Evolutionary conservation across 2,113 vertebrate genomes (phyloP).

Genomic region (Toxotes chatareus): DNA sequence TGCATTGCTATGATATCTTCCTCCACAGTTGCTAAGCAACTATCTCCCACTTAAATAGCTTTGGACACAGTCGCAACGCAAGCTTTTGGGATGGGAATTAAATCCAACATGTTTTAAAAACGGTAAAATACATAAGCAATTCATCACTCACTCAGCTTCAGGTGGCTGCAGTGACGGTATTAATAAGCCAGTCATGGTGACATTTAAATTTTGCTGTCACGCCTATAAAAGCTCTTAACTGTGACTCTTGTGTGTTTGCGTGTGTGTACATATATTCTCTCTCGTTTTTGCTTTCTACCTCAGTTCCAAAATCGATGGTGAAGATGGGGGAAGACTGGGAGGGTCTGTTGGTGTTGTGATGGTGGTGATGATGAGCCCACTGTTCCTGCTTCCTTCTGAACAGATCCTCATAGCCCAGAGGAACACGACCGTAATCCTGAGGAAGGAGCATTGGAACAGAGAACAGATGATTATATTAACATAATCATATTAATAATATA

Average conservation of each 20-base stretch:
- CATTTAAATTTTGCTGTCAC: neutral
- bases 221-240: neutral
- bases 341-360: slow-evolving; percentile 84
- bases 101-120: slow-evolving; percentile 52
- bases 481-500: slow-evolving; percentile 4
- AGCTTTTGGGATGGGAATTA: slow-evolving; percentile 58
- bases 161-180: neutral
- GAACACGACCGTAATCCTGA: slow-evolving; percentile 92
- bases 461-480: neutral
- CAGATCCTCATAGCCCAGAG: slow-evolving; percentile 92
- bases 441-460: slow-evolving; percentile 17
- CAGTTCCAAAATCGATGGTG: slow-evolving; percentile 90
- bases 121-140: slow-evolving; percentile 19
- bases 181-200: neutral
- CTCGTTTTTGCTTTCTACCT: slow-evolving; percentile 80
- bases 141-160: slow-evolving; percentile 12
- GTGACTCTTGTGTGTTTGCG: neutral
- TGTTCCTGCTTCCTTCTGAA: slow-evolving; percentile 93
- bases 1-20: slow-evolving; percentile 70
- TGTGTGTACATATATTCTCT: neutral
- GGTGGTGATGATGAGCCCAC: slow-evolving; percentile 91
- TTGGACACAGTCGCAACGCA: slow-evolving; percentile 50
- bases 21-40: slow-evolving; percentile 84
- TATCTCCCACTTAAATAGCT: slow-evolving; percentile 79
- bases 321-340: slow-evolving; percentile 94